Percentiles rank a stretch among this genome's conserved stretches.
Conservation (phyloP, 2,797 vertebrate genomes). For the Pachyuromys duprasi region DNA sequence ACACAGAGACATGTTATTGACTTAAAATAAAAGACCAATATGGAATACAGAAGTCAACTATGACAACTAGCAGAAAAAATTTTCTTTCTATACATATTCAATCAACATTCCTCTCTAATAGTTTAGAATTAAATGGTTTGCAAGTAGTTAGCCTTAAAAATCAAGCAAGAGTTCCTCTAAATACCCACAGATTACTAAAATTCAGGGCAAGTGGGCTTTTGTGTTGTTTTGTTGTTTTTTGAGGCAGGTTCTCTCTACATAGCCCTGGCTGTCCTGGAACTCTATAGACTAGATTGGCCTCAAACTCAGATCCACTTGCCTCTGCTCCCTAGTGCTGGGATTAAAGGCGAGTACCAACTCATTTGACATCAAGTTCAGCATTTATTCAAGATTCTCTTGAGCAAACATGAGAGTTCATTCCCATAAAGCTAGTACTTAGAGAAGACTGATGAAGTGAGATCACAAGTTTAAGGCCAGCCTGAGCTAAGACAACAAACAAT, state of each 20-base stretch:
- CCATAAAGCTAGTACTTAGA: neutral
- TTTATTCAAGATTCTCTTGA: neutral
- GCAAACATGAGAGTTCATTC: neutral
- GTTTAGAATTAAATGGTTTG: slow-evolving; percentile 44
- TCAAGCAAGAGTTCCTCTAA: slow-evolving; percentile 35
- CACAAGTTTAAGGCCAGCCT: neutral
- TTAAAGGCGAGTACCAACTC: neutral
- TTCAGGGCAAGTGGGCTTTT: slow-evolving; percentile 38
- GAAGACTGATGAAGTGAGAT: neutral
- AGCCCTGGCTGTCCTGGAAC: neutral
- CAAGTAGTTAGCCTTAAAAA: slow-evolving; percentile 57
- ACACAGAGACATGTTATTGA: neutral
- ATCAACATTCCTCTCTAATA: slow-evolving; percentile 13
- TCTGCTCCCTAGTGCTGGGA: neutral
- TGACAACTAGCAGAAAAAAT: neutral
- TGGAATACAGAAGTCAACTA: slow-evolving; percentile 24
- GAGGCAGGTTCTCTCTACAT: neutral
- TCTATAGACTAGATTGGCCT: neutral
- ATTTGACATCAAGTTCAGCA: slow-evolving; percentile 25
- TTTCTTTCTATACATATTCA: slow-evolving; percentile 48
- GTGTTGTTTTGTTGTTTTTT: neutral
- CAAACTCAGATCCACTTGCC: neutral
- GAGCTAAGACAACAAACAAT: neutral
- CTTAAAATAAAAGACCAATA: neutral
- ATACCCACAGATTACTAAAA: slow-evolving; percentile 5